Evolutionary conservation across 2,113 vertebrate species (phyloP), one percentile per base, ranked within the genome.

Genomic region (Hippocampus barbouri): DNA sequence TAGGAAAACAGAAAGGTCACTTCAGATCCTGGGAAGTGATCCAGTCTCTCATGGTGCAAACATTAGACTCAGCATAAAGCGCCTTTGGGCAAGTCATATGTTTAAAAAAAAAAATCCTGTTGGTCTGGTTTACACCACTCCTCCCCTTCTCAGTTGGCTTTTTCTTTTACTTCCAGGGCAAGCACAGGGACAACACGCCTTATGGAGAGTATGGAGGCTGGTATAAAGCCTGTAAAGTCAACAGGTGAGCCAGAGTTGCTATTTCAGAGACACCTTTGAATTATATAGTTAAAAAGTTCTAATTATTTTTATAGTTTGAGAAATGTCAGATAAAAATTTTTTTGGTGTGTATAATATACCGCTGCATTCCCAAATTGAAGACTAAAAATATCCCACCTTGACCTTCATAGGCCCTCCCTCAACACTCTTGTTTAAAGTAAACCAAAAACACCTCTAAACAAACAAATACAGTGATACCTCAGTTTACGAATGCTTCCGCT

Each of bases 161-260:
- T 78, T 72, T 12, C 23, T 68, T n/a, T 86, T 81, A 83, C 79
- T 85, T 90, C 64, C 81, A 99, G 97, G 93, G 93, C 84, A 95
- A 92, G 73, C 94, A 95, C 83, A 93, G 91, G 88, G 96, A 99
- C 56, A 90, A 92, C 15, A 90, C 93, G 38, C 96, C 96, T 0
- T 99, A 99, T 0, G 92, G 94, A 0, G 97, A 99, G 83, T 99
- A 98, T 0, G 97, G 97, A 0, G 97, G 97, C 85, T 98, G 97
- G 97, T 98, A 99, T 93, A 99, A 98, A 83, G 96, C 97, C 80
- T 98, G 97, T 89, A 97, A 97, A 90, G 97, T 98, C 75, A 99
- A 94, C 93, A 98, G 97, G 97, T 99, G 85, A 92, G 93, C 15
- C 43, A 25, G 12, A 25, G 12, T 25, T 45, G 41, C n/a, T 27